Evolutionary conservation across 2,113 vertebrate species (phyloP).

Genomic region (Circaetus cinerascens): DNA sequence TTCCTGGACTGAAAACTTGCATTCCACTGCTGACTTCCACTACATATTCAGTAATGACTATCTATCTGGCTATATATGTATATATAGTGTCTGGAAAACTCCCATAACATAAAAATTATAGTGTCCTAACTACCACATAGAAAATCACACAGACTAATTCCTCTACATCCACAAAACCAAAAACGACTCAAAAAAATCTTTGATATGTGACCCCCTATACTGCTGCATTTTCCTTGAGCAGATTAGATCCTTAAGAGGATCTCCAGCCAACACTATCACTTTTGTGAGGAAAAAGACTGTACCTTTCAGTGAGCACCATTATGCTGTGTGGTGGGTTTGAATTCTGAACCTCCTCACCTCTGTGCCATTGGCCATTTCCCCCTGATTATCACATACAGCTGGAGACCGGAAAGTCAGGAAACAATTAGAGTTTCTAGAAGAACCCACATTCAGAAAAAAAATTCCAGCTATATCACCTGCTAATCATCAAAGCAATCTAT

Average conservation of each 20-base stretch:
- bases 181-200: neutral
- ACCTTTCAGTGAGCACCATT: neutral
- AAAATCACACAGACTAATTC: neutral
- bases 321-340: rapidly evolving
- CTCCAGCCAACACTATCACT: neutral
- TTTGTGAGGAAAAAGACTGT: neutral
- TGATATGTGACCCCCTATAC: neutral
- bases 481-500: neutral
- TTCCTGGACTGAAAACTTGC: neutral
- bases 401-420: neutral
- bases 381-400: neutral
- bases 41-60: neutral
- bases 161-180: neutral
- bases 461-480: neutral
- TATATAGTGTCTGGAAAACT: neutral
- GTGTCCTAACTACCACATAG: neutral
- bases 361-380: neutral
- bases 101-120: neutral
- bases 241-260: neutral
- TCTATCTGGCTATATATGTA: neutral
- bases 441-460: neutral
- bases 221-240: neutral
- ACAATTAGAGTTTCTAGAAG: neutral
- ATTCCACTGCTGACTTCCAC: neutral
- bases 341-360: neutral